Evolutionary conservation across 2,797 vertebrate genomes (phyloP).

Genomic region (Pseudomugil tenellus): DNA sequence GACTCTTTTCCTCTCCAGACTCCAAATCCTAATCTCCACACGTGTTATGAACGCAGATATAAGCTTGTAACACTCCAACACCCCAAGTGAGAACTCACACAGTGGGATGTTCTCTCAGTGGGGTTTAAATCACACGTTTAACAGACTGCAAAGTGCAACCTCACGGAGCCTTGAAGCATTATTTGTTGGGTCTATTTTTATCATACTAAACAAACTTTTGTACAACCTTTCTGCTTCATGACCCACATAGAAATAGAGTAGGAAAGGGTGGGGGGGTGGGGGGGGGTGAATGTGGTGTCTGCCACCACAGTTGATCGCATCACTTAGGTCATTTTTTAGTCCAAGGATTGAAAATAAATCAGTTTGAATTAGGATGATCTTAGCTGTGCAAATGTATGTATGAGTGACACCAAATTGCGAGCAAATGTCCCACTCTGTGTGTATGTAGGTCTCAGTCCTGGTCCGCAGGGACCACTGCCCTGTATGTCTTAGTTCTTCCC

Average conservation of each 20-base stretch:
- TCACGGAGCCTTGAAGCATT: constrained; percentile 3
- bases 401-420: constrained; percentile 16
- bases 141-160: constrained; percentile 11
- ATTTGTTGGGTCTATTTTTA: constrained; percentile 14
- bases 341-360: constrained; percentile 6
- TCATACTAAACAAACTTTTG: background rate
- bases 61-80: constrained; percentile 28
- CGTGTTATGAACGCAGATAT: constrained; percentile 42
- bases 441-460: constrained; percentile 9
- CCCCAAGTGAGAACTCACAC: constrained; percentile 38
- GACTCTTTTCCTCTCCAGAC: constrained; percentile 29
- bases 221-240: background rate
- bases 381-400: background rate
- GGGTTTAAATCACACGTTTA: constrained; percentile 31
- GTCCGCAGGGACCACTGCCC: no score
- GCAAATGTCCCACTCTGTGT: constrained; percentile 7
- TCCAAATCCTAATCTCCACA: constrained; percentile 58
- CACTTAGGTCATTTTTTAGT: background rate
- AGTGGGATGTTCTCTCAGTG: constrained; percentile 25
- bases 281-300: background rate
- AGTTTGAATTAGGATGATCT: background rate
- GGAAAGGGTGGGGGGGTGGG: background rate
- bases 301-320: background rate
- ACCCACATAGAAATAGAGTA: background rate
- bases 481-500: no score